phyloP scores from a whole-genome alignment of 2,113 vertebrate genomes.

The Prunella himalayana region DNA sequence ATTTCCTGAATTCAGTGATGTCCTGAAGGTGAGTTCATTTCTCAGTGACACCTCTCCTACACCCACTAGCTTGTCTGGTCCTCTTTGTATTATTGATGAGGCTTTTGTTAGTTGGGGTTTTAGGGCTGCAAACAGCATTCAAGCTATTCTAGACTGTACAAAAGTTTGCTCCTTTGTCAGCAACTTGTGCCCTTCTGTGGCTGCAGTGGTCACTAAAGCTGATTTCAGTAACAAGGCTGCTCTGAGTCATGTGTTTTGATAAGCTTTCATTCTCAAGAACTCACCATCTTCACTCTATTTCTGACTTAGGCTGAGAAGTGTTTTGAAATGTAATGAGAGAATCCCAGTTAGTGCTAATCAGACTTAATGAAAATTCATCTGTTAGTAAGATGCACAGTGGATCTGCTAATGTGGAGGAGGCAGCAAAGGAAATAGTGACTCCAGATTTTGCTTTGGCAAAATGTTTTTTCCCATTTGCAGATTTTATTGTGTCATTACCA shows the following conservation, averaged over 20 bases:
- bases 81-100: not conserved
- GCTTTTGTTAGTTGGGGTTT: not conserved
- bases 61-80: not conserved
- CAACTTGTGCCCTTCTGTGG: not conserved
- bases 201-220: not conserved
- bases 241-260: not conserved
- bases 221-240: not conserved
- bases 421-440: not conserved
- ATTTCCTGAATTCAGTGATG: not conserved
- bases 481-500: slow-evolving; percentile 70
- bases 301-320: not conserved
- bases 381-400: not conserved
- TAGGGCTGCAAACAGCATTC: not conserved
- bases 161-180: not conserved
- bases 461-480: not conserved
- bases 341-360: not conserved
- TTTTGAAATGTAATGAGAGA: not conserved
- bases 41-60: not conserved
- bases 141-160: not conserved
- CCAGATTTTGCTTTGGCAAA: not conserved
- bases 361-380: not conserved
- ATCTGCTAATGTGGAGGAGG: not conserved
- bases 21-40: not conserved
- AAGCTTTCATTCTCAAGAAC: not conserved
- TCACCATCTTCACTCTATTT: not conserved